Evolutionary conservation across 2,888 invertebrate species (phyloP).

Genomic region (Caenorhabditis zanzibari): DNA sequence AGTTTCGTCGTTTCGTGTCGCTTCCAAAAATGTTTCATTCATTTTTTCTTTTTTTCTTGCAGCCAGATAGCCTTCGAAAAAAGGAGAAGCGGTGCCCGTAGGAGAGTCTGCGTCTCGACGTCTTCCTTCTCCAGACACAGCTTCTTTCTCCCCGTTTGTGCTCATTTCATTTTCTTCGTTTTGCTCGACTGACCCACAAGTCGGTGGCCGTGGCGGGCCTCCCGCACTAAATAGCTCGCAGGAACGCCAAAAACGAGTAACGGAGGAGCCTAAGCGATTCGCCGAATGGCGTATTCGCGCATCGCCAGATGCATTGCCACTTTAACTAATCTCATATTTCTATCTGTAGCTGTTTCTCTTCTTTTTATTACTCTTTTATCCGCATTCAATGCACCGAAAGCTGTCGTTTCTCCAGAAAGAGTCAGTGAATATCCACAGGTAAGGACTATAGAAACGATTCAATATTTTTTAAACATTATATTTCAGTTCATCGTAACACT

Average conservation of each 20-base stretch:
- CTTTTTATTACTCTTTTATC: slow-evolving; percentile 57
- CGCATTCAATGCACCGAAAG: slow-evolving; percentile 60
- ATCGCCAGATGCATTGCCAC: slow-evolving; percentile 60
- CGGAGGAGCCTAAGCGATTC: slow-evolving; percentile 14
- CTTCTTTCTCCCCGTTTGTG: slow-evolving; percentile 12
- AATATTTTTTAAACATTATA: not conserved
- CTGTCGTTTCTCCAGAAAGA: slow-evolving; percentile 55
- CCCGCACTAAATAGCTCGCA: slow-evolving; percentile 23
- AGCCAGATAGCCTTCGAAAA: slow-evolving; percentile 9
- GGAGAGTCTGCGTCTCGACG: slow-evolving; percentile 41
- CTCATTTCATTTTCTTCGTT: slow-evolving; percentile 39
- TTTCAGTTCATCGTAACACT: slow-evolving; percentile 63
- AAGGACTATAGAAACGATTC: not conserved
- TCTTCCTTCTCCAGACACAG: slow-evolving; percentile 21
- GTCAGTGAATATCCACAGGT: slow-evolving; percentile 64
- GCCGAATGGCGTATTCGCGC: slow-evolving; percentile 56
- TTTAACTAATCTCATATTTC: slow-evolving; percentile 55
- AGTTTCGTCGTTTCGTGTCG: slow-evolving; percentile 20
- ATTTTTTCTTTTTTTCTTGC: slow-evolving; percentile 12
- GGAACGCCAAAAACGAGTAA: slow-evolving; percentile 20
- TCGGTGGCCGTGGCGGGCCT: slow-evolving; percentile 50
- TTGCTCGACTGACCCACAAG: slow-evolving; percentile 48
- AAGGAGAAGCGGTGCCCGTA: slow-evolving; percentile 34
- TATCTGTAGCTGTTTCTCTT: slow-evolving; percentile 45
- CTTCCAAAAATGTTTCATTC: slow-evolving; percentile 50